Base-by-base conservation (phyloP, 2,888 invertebrate species). In the Spisula solida region DNA sequence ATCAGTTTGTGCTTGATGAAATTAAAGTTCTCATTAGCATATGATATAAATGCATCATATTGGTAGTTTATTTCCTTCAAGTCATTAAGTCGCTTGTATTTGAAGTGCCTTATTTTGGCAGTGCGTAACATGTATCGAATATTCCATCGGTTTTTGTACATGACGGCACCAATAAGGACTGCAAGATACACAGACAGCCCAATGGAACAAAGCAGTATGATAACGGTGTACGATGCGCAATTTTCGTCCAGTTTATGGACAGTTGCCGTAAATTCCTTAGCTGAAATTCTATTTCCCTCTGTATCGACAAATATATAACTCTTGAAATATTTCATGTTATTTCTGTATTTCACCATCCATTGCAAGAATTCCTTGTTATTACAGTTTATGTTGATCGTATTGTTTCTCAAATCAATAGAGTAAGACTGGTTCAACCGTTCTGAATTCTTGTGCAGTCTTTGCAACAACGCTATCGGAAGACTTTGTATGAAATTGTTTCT, bases 91-190 rank as follows among this genome's bases (percentile, higher is more conserved):
- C 34, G 86, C 2, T 20, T 51, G 78, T 89, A 85, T 0, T 78
- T 85, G 29, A 82, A 51, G 81, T 87, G 88, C 20, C 87, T 75
- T 20, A 70, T 51, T 34, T 87, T 88, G 18, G 88, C 80, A 86
- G 86, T 87, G 51, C 86, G 89, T 47, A 87, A 80, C 0, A 89
- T 41, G 78, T 91, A 93, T 18, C 93, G 78, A 6, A 93, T 41
- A 66, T 91, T 88, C 92, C 92, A 92, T 0, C 91, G 85, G 56
- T 91, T 90, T 51, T 84, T 88, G 81, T 92, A 87, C 10, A 92
- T 60, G 1, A 93, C 31, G 14, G 81, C 90, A 12, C 81, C 82
- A 16, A 90, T 60, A 25, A 90, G 29, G 2, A 91, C n/a, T 25
- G 79, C 34, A 16, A 90, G 20, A 10, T 84, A 88, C 25, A 82